These are phyloP conservation scores for Camponotus vicinus DNA, from an alignment of 1,140 invertebrate species.

Conservation along the genomic window DNA sequence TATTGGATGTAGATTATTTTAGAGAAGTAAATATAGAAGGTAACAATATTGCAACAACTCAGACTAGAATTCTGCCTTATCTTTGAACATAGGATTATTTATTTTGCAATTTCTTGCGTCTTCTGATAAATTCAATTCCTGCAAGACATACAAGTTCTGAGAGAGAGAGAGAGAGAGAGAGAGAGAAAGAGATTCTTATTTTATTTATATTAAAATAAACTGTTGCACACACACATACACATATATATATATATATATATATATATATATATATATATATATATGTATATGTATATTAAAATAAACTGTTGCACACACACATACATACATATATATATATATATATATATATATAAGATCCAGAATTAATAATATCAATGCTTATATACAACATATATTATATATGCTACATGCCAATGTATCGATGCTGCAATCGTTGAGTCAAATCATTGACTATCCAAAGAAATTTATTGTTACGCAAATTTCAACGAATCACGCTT, in stretches of 20 bases:
- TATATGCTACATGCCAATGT: not conserved
- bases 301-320: too few relatives aligned
- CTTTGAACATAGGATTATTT: conserved; percentile 7
- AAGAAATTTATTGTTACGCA: conserved; percentile 70
- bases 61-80: conserved; percentile 28
- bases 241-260: too few relatives aligned
- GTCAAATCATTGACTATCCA: not conserved
- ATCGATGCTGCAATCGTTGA: conserved; percentile 49
- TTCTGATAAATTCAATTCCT: conserved; percentile 17
- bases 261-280: too few relatives aligned
- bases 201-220: not conserved
- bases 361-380: not conserved
- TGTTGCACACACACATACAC: too few relatives aligned
- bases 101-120: not conserved
- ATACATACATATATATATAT: too few relatives aligned
- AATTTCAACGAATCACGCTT: conserved; percentile 55
- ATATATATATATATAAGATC: not conserved
- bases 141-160: not conserved
- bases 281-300: not conserved
- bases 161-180: too few relatives aligned
- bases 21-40: not conserved
- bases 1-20: not conserved
- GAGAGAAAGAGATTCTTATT: not conserved
- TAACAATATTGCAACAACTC: not conserved
- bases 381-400: not conserved